phyloP scores from a whole-genome alignment of 2,113 vertebrate species.

The Peromyscus polionotus region DNA sequence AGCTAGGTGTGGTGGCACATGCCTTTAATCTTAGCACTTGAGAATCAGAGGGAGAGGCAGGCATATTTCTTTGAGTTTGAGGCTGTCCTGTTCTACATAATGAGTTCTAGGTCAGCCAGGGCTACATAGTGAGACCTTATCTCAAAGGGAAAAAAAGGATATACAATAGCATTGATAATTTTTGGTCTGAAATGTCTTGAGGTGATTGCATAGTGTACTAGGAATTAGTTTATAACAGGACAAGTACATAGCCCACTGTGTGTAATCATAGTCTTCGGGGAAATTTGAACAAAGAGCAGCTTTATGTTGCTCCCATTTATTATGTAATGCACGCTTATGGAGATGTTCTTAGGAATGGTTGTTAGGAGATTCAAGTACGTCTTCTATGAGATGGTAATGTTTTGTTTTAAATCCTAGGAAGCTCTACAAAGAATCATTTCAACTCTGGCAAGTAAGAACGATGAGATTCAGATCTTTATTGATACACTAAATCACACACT shows the following conservation, averaged over 20 bases:
- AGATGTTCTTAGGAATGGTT: constrained; percentile 12
- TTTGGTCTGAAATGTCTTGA: not conserved
- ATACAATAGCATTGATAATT: not conserved
- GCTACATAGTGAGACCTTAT: not conserved
- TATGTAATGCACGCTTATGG: not conserved
- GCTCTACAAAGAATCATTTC: constrained; percentile 95
- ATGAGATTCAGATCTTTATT: constrained; percentile 95
- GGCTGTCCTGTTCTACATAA: not conserved
- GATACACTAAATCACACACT: constrained; percentile 91
- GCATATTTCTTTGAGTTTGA: not conserved
- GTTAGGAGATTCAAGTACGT: not conserved
- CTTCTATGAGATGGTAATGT: constrained; percentile 36
- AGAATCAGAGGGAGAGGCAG: not conserved
- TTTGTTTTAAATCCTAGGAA: constrained; percentile 89
- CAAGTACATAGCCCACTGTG: not conserved
- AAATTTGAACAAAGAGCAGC: constrained; percentile 15
- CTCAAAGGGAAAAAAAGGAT: not conserved
- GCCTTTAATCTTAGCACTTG: not conserved
- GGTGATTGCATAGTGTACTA: not conserved
- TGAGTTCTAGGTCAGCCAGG: not conserved
- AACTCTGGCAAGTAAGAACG: constrained; percentile 95
- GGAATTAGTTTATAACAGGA: constrained; percentile 15
- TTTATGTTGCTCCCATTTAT: not conserved
- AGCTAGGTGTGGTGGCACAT: not conserved
- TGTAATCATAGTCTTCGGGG: not conserved